Base-by-base conservation (phyloP, 1,140 invertebrate genomes). In the Neodiprion fabricii region DNA sequence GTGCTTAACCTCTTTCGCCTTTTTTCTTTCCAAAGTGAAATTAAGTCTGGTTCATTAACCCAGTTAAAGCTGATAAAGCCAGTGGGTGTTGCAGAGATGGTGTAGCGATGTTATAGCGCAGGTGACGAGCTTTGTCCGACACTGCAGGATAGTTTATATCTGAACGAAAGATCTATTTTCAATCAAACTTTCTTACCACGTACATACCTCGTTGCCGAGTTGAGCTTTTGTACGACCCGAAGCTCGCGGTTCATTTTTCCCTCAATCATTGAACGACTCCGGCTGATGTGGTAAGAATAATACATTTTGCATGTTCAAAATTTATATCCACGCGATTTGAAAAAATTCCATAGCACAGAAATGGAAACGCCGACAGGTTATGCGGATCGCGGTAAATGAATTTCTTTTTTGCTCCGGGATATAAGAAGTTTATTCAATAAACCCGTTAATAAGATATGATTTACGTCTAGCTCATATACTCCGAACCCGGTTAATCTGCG, bases 171-270 rank as follows among this genome's bases (percentile, higher is more conserved):
- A 75, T 72, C 74, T 72, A 72, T 72, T 72, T 75, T 70, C 71
- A 75, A 75, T 75, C 74, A 75, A 75, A 75, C 70, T 75, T 75
- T 75, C 61, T 53, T 47, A 75, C 72, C 53, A n/a, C n/a, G 53
- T 12, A n/a, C n/a, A 8, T 12, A 21, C 66, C 28, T 48, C n/a
- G 61, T 72, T 70, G 68, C 69, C 67, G 53, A 67, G 69, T 74
- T 61, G n/a, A 50, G 14, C 21, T 61, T 61, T 9, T 9, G n/a
- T 5, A 61, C 53, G 11, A 61, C 53, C 9, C n/a, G 9, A 17
- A 61, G 61, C 61, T 14, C 4, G 61, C 17, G 12, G 1, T 14
- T 65, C 61, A 21, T 14, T 7, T 14, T 65, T 65, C 1, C 1
- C 61, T 65, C 17, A 21, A 14, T 65, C 17, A 21, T 14, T 4